Evolutionary conservation across 1,140 invertebrate species (phyloP).

Genomic region (Onthophagus taurus): DNA sequence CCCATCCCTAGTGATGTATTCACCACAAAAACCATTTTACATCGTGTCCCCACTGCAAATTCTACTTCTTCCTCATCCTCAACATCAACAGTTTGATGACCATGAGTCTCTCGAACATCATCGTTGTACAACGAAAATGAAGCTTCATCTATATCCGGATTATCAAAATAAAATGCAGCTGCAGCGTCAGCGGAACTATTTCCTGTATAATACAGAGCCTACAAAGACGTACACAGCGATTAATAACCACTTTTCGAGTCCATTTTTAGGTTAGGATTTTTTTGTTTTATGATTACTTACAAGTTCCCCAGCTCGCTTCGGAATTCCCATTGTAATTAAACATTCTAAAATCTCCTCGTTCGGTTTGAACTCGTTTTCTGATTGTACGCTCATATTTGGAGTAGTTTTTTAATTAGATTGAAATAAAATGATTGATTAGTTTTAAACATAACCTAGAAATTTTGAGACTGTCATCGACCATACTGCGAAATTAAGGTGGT

Average conservation of each 20-base stretch:
- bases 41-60: conserved; percentile 21
- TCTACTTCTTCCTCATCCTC: conserved; percentile 31
- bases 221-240: too few relatives aligned
- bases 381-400: too few relatives aligned
- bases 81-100: conserved; percentile 21
- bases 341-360: conserved; percentile 33
- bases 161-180: conserved; percentile 46
- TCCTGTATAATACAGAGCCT: conserved; percentile 47
- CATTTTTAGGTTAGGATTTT: too few relatives aligned
- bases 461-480: too few relatives aligned
- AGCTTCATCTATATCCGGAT: conserved; percentile 34
- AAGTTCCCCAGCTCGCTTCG: conserved; percentile 33
- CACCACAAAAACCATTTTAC: conserved; percentile 60
- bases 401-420: too few relatives aligned
- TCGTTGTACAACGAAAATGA: conserved; percentile 4
- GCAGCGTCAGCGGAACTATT: conserved; percentile 46
- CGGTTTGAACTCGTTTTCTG: conserved; percentile 34
- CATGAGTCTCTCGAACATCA: too few relatives aligned
- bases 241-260: conserved; percentile 10
- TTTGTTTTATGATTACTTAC: too few relatives aligned
- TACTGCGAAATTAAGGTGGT: too few relatives aligned
- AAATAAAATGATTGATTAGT: too few relatives aligned
- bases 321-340: conserved; percentile 37
- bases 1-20: conserved; percentile 52
- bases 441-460: too few relatives aligned